Percentiles rank a stretch among this genome's conserved stretches.
Conservation (phyloP, 2,888 invertebrate species). For the Nematopogon swammerdamellus region DNA sequence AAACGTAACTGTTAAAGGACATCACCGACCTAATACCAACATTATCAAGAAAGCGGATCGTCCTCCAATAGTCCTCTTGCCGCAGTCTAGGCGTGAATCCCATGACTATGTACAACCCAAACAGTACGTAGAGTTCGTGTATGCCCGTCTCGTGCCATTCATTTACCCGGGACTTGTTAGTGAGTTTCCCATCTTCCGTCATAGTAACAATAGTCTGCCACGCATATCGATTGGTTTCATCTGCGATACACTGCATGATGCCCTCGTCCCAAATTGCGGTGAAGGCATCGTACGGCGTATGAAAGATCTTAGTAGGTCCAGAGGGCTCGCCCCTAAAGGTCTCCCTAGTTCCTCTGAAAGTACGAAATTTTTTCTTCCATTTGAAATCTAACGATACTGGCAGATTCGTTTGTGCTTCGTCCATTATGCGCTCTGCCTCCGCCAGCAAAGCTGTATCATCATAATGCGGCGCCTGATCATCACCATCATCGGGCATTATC, state of each 20-base stretch:
- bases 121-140: constrained; percentile 8
- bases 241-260: constrained; percentile 9
- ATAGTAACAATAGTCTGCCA: constrained; percentile 8
- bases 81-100: constrained; percentile 6
- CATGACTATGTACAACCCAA: constrained; percentile 7
- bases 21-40: constrained; percentile 7
- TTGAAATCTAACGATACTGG: too few species aligned
- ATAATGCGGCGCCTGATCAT: too few species aligned
- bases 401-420: too few species aligned
- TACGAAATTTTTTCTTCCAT: not conserved
- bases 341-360: not conserved
- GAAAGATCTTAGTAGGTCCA: not conserved
- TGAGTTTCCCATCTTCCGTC: constrained; percentile 7
- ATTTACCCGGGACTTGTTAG: constrained; percentile 4
- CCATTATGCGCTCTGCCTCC: too few species aligned
- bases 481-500: too few species aligned
- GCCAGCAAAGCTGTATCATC: too few species aligned
- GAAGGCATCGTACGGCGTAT: constrained; percentile 6
- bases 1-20: constrained; percentile 7
- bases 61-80: constrained; percentile 7
- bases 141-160: constrained; percentile 8
- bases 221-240: constrained; percentile 9
- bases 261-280: constrained; percentile 7
- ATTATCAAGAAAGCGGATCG: constrained; percentile 4
- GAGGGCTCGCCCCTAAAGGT: not conserved